Base-by-base conservation (phyloP, 1,140 invertebrate genomes). In the Zaprionus ornatus region DNA sequence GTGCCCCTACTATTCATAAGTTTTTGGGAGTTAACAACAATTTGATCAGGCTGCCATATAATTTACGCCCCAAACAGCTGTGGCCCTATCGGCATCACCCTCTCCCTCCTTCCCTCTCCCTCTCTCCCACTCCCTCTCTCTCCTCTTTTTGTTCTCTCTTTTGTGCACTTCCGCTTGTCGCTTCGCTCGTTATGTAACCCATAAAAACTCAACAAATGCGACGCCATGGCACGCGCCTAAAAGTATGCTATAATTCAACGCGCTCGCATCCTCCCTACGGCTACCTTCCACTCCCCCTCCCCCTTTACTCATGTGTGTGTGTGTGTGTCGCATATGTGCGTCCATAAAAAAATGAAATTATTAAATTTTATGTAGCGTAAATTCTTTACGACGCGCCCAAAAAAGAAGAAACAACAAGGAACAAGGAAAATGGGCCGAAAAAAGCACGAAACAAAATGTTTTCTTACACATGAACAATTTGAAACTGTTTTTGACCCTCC, bases 361-460 rank as follows among this genome's bases (percentile, higher is more conserved):
- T 90, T 90, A 91, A 91, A 91, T 91, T 91, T 91, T 91, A 91
- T 91, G 90, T 90, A 90, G 90, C 90, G 90, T 91, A 85, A 91
- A 84, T 91, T 90, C 86, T 91, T 91, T 91, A 91, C 35, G 27
- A 67, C 25, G 67, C 56, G 6, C 48, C 19, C 25, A 75, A 76
- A 78, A 69, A 50, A 42, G 12, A 59, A 21, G 42, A 23, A 62
- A 19, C 50, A 63, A 69, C 59, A 55, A 42, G 37, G 37, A 63
- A 69, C 59, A 55, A 42, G 37, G 37, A 71, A 59, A 57, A 71
- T 32, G 35, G 52, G 54, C 54, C 55, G 60, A 62, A 60, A 21
- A 66, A 67, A 37, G 13, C 50, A 35, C 17, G 45, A 42, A 74
- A 77, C 79, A 70, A 59, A 73, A 68, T 71, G 77, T 83, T 79